Conservation (phyloP, 2,797 vertebrate genomes). For the Zalophus californianus region DNA sequence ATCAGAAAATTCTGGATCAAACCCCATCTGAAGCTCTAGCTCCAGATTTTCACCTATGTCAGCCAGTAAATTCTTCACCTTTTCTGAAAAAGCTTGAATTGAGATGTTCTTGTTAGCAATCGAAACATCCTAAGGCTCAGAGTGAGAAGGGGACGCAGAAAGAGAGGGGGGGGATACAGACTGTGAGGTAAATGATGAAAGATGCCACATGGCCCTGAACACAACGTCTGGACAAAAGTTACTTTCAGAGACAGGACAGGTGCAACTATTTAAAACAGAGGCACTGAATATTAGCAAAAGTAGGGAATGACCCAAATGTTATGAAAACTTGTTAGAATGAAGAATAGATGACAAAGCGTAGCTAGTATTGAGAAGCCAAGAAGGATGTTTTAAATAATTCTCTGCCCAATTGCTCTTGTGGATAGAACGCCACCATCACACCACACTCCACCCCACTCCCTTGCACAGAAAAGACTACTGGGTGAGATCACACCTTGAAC, state of each 20-base stretch:
- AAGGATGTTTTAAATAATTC: slow-evolving; percentile 75
- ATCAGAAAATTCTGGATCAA: background rate
- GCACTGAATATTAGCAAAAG: slow-evolving; percentile 78
- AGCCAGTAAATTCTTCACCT: background rate
- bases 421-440: slow-evolving; percentile 37
- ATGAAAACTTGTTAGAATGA: slow-evolving; percentile 43
- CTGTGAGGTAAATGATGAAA: background rate
- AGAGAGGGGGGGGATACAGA: background rate
- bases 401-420: slow-evolving; percentile 61
- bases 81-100: slow-evolving; percentile 19
- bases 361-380: slow-evolving; percentile 54
- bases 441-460: background rate
- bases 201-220: background rate
- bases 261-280: slow-evolving; percentile 75
- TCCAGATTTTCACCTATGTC: background rate
- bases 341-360: slow-evolving; percentile 75
- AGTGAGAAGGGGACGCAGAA: background rate
- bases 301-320: slow-evolving; percentile 64
- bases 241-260: slow-evolving; percentile 61
- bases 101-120: background rate
- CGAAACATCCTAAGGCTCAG: background rate
- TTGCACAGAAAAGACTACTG: slow-evolving; percentile 77
- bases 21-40: background rate
- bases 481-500: slow-evolving; percentile 79
- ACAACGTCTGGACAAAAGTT: background rate